Base-by-base conservation (phyloP, 2,888 invertebrate species). In the Pollenia griseotomentosa region DNA sequence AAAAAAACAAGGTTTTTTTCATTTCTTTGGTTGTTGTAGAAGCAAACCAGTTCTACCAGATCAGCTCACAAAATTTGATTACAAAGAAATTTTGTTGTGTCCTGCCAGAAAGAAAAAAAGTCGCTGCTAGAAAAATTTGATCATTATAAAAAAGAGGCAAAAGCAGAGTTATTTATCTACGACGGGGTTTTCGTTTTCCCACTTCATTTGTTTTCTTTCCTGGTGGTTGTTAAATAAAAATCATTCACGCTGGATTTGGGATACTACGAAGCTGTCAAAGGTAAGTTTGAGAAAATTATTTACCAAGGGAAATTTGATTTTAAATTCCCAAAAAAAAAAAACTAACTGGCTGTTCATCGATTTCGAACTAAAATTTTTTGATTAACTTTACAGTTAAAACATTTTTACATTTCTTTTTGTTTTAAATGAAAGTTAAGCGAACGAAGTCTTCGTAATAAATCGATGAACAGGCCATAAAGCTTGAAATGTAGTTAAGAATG, bases 251-350 rank as follows among this genome's bases (percentile, higher is more conserved):
- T 93, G 93, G 93, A 93, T 93, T 93, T 93, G 89, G 93, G 93
- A 93, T 93, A 93, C 90, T 93, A 93, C 93, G 93, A 93, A 89
- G 93, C 93, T 91, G 93, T 93, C 86, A 93, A 92, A 93, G 93
- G 93, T 93, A 90, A 92, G 89, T 80, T 46, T 11, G 8, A 12
- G 33, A 44, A 33, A 5, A 33, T 33, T 4, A 6, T 33, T 33
- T 33, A 5, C 33, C 33, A 33, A 33, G 6, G 33, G 6, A 33
- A 33, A 33, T 33, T 33, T 33, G 33, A 33, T 33, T 33, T 33
- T 0, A 4, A 33, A 33, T 33, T 33, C 33, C 6, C 33, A 33
- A 33, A 0, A 33, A 33, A 0, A 33, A 33, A 33, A 33, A 1
- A 33, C 33, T 33, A 1, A 33, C 33, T 33, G 33, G 33, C 33